A percentile compares a stretch with the other conserved stretches of the same genome.
Conservation (phyloP, 2,113 vertebrate genomes). For the Chlorodrepanis virens region DNA sequence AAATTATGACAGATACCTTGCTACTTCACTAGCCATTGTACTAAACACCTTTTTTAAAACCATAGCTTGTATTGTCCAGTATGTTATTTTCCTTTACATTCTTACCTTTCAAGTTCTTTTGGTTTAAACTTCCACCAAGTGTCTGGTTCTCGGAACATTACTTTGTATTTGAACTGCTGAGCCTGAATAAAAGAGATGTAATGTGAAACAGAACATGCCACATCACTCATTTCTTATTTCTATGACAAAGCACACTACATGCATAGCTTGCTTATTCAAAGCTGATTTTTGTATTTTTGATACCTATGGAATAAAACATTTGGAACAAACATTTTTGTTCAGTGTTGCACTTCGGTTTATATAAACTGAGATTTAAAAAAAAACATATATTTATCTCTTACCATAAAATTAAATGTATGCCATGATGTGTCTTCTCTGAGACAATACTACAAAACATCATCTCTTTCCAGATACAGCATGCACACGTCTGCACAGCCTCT, state of each 20-base stretch:
- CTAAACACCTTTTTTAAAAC: background rate
- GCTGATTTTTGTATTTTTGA: background rate
- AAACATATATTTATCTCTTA: background rate
- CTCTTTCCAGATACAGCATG: background rate
- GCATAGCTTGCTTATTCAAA: background rate
- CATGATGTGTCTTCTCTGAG: background rate
- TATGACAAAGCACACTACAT: background rate
- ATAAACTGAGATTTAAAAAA: background rate
- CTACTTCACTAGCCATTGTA: background rate
- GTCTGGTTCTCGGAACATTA: constrained; percentile 92
- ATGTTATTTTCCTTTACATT: background rate
- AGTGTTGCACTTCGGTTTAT: background rate
- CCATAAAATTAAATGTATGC: background rate
- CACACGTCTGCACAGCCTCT: background rate
- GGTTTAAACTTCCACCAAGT: constrained; percentile 97
- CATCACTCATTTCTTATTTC: background rate
- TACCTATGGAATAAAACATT: background rate
- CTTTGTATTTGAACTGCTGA: constrained; percentile 86
- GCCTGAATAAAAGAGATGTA: constrained; percentile 76
- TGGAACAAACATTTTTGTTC: background rate
- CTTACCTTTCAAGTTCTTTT: constrained; percentile 92
- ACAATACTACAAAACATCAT: background rate
- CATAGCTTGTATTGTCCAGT: background rate
- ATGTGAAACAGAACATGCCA: background rate
- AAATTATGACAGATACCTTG: background rate